phyloP scores from a whole-genome alignment of 2,113 vertebrate genomes.

The Actenoides hombroni region DNA sequence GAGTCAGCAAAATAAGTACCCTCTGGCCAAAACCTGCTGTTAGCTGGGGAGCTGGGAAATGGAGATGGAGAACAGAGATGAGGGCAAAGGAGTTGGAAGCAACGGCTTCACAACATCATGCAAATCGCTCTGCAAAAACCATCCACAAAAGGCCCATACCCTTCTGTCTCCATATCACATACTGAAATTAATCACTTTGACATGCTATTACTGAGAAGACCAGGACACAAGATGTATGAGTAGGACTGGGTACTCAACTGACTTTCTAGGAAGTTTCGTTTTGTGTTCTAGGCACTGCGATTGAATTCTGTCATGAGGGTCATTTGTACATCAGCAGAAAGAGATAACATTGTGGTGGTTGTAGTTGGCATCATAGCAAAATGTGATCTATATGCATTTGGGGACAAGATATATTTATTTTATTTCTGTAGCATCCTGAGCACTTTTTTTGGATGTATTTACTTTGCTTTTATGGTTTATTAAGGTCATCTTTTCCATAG shows the following conservation, averaged over 20 bases:
- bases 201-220: neutral
- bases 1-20: neutral
- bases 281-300: neutral
- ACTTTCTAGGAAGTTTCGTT: neutral
- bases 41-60: neutral
- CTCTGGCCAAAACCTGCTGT: neutral
- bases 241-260: neutral
- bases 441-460: neutral
- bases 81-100: neutral
- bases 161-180: neutral
- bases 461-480: conserved; percentile 19
- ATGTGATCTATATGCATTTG: neutral
- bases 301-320: neutral
- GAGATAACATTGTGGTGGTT: neutral
- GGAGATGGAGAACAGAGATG: neutral
- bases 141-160: neutral
- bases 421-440: neutral
- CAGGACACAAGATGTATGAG: neutral
- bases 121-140: neutral
- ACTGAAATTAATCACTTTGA: neutral
- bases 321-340: neutral
- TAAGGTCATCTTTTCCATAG: neutral
- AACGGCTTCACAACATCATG: neutral
- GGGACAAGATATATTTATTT: neutral
- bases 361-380: neutral